phyloP scores from a whole-genome alignment of 1,140 invertebrate genomes.

The Lordiphosa clarofinis region DNA sequence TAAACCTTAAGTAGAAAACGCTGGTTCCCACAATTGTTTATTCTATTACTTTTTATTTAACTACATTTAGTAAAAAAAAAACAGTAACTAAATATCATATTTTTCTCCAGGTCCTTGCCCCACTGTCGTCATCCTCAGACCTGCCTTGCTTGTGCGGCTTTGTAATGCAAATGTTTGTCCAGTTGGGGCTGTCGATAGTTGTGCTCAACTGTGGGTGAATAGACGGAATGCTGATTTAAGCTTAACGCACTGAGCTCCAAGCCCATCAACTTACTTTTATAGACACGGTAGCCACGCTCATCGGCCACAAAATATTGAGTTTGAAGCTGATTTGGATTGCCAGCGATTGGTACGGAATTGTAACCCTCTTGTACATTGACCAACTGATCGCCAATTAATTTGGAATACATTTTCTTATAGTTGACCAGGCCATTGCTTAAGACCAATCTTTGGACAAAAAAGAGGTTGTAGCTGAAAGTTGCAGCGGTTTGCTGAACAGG shows the following conservation, averaged over 20 bases:
- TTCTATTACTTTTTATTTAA: neutral
- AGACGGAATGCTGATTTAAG: constrained; percentile 10
- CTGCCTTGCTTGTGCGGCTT: constrained; percentile 24
- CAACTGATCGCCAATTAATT: constrained; percentile 28
- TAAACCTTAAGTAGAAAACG: no score
- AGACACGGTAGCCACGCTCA: constrained; percentile 62
- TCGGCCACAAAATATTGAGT: constrained; percentile 67
- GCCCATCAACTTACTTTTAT: constrained; percentile 44
- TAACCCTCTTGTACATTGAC: constrained; percentile 68
- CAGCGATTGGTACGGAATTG: constrained; percentile 51
- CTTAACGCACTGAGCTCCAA: neutral
- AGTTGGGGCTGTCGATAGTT: constrained; percentile 16
- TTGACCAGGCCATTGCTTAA: constrained; percentile 65
- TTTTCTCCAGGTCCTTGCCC: neutral
- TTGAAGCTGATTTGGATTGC: constrained; percentile 34
- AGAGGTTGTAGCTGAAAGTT: no score
- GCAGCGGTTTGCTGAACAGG: neutral
- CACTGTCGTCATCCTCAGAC: constrained; percentile 31
- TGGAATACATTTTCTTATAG: constrained; percentile 57
- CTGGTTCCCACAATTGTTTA: no score
- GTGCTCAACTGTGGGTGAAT: constrained; percentile 28
- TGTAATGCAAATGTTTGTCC: constrained; percentile 19
- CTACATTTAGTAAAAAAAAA: constrained; percentile 10
- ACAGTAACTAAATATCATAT: neutral
- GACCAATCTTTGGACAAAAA: constrained; percentile 37